Evolutionary conservation across 2,797 vertebrate genomes (phyloP).

Genomic region (Parotocinclus haroldoi): DNA sequence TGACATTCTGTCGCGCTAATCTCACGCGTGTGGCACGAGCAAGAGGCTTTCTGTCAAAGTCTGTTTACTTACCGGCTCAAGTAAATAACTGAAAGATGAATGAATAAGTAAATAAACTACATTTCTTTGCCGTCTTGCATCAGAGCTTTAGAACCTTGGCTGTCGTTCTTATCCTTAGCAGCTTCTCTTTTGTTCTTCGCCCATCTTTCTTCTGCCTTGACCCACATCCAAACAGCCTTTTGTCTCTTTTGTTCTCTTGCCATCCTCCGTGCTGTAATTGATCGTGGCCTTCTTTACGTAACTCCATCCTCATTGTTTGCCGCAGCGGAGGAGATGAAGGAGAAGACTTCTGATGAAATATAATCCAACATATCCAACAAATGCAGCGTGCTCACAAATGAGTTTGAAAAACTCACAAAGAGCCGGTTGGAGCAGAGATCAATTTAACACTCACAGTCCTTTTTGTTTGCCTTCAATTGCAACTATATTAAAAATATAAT

Average conservation of each 20-base stretch:
- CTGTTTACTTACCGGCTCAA: constrained; percentile 49
- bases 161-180: neutral
- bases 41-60: constrained; percentile 64
- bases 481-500: no score
- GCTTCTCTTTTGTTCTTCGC: constrained; percentile 19
- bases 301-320: constrained; percentile 26
- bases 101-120: neutral
- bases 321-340: neutral
- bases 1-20: constrained; percentile 67
- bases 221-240: constrained; percentile 28
- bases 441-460: no score
- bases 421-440: no score
- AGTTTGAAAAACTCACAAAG: no score
- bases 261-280: constrained; percentile 20
- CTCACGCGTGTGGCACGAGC: constrained; percentile 64
- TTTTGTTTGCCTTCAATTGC: no score
- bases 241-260: constrained; percentile 20
- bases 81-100: constrained; percentile 6
- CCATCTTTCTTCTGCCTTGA: constrained; percentile 23
- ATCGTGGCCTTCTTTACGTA: constrained; percentile 11
- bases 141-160: neutral
- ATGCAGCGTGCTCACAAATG: no score
- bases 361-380: no score
- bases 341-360: neutral
- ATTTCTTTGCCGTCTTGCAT: neutral